These are phyloP conservation scores for Salvelinus namaycush DNA, from an alignment of 2,113 vertebrate genomes.

Conservation along the genomic window DNA sequence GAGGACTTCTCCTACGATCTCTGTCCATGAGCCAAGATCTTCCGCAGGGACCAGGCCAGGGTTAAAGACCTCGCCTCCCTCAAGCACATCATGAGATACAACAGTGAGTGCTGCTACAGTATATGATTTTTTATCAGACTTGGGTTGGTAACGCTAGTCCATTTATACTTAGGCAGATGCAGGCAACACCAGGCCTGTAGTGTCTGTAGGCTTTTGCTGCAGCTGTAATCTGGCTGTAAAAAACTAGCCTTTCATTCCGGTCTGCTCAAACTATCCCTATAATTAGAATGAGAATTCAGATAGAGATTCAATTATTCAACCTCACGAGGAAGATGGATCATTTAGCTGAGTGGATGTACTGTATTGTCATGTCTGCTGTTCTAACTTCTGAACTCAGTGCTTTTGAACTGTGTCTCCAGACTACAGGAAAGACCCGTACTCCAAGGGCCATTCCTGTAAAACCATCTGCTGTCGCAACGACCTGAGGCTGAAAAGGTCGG, in stretches of 20 bases:
- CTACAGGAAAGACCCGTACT: slow-evolving; percentile 83
- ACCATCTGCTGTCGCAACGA: slow-evolving; percentile 91
- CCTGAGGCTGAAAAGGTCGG: slow-evolving; percentile 70
- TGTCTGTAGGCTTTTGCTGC: no score
- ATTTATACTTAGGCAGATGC: background rate
- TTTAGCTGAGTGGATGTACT: no score
- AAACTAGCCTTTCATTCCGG: no score
- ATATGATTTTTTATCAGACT: background rate
- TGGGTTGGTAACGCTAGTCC: background rate
- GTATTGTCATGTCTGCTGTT: background rate
- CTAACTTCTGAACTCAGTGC: background rate
- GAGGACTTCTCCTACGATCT: slow-evolving; percentile 88
- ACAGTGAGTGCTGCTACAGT: slow-evolving; percentile 75
- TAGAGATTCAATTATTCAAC: no score
- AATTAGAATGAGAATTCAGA: no score
- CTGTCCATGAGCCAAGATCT: slow-evolving; percentile 88
- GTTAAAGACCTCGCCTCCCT: slow-evolving; percentile 79
- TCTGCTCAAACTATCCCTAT: no score
- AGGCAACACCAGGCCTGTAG: no score
- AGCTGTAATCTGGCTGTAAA: no score
- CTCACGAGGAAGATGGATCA: no score
- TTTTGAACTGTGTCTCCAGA: slow-evolving; percentile 64
- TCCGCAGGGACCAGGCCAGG: slow-evolving; percentile 85
- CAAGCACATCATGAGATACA: slow-evolving; percentile 91
- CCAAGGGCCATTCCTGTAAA: slow-evolving; percentile 82